Evolutionary conservation across 2,888 invertebrate species (phyloP).

Genomic region (Protophormia terraenovae): DNA sequence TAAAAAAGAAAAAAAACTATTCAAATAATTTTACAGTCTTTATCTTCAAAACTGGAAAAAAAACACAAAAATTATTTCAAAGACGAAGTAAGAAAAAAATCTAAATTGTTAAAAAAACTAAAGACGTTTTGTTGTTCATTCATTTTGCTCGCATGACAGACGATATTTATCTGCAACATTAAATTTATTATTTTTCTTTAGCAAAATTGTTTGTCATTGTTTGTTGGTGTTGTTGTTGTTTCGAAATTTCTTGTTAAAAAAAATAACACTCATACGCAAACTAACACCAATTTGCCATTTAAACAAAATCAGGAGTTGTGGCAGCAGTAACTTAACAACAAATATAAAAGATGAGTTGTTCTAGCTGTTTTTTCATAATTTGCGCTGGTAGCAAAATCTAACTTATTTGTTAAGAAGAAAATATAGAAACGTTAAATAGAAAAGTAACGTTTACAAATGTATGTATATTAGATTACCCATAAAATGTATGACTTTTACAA

Average conservation of each 20-base stretch:
- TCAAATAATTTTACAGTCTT: conserved; percentile 63
- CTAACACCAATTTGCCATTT: conserved; percentile 61
- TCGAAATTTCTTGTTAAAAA: background rate
- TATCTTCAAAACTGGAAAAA: conserved; percentile 53
- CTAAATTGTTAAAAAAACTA: conserved; percentile 48
- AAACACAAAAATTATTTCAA: background rate
- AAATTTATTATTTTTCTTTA: conserved; percentile 73
- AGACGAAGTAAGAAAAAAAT: conserved; percentile 29
- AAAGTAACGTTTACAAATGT: too few relatives aligned
- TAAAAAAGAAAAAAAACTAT: background rate
- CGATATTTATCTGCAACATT: conserved; percentile 78
- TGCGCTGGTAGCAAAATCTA: conserved; percentile 28
- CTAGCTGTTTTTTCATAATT: conserved; percentile 24
- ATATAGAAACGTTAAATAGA: background rate
- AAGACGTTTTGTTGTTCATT: conserved; percentile 54
- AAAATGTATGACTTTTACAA: too few relatives aligned
- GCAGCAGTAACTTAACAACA: background rate
- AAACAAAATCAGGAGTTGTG: conserved; percentile 37
- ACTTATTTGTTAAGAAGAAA: conserved; percentile 2
- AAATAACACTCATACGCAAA: conserved; percentile 22
- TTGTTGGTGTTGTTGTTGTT: conserved; percentile 51
- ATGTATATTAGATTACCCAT: too few relatives aligned
- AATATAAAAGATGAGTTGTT: background rate
- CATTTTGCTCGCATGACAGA: conserved; percentile 71
- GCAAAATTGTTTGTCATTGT: conserved; percentile 27